A percentile compares a stretch with the other conserved stretches of the same genome.
phyloP scores from a whole-genome alignment of 2,888 invertebrate species.

The Hypselothyrea guttata region DNA sequence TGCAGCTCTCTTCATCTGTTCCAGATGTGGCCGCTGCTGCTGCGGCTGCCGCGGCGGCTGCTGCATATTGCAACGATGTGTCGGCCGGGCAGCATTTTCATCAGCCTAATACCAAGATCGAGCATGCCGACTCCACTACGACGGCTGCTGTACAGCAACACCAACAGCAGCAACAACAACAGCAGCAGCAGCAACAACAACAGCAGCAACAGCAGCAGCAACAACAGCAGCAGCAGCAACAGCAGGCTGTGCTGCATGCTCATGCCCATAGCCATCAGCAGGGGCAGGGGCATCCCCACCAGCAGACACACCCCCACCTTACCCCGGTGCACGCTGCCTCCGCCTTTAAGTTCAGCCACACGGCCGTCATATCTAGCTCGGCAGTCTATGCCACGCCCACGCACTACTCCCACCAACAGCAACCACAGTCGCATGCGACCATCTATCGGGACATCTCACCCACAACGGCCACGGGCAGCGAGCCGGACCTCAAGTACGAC shows the following conservation, averaged over 20 bases:
- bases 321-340: conserved; percentile 64
- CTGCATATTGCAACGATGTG: conserved; percentile 75
- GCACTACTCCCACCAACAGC: conserved; percentile 64
- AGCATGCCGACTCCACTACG: conserved; percentile 82
- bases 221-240: conserved; percentile 55
- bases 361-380: conserved; percentile 70
- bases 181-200: conserved; percentile 59
- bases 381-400: conserved; percentile 66
- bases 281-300: conserved; percentile 48
- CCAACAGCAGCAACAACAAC: conserved; percentile 67
- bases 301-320: conserved; percentile 59
- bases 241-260: conserved; percentile 49
- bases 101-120: conserved; percentile 78
- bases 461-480: conserved; percentile 49
- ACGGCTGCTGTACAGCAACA: conserved; percentile 56
- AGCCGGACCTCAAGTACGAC: conserved; percentile 79
- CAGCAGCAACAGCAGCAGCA: conserved; percentile 55
- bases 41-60: conserved; percentile 65
- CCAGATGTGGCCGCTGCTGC: conserved; percentile 59
- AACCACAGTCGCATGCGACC: conserved; percentile 54
- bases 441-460: conserved; percentile 72
- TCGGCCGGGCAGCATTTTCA: conserved; percentile 69
- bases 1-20: conserved; percentile 36
- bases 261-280: conserved; percentile 55
- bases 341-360: conserved; percentile 75